These are phyloP conservation scores for Brachionus angularis DNA, from an alignment of 1,140 invertebrate species.

Conservation along the genomic window DNA sequence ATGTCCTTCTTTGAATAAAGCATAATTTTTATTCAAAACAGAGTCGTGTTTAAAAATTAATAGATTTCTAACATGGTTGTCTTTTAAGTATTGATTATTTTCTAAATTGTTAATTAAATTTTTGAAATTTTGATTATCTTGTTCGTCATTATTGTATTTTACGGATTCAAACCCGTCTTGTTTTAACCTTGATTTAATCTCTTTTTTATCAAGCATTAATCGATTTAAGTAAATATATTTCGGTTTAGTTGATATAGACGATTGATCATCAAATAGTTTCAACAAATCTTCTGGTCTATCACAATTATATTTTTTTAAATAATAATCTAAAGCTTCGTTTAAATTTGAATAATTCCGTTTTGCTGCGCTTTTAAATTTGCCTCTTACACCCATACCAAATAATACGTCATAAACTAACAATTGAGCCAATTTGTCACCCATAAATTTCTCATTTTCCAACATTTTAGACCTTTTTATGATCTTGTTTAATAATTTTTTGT, in stretches of 20 bases:
- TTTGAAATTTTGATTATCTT: not conserved
- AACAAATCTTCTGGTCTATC: slow-evolving; percentile 20
- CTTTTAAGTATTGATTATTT: slow-evolving; percentile 29
- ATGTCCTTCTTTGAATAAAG: slow-evolving; percentile 9
- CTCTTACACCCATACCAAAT: slow-evolving; percentile 41
- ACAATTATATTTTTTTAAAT: slow-evolving; percentile 24
- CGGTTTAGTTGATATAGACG: slow-evolving; percentile 1
- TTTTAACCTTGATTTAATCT: not conserved
- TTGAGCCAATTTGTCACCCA: slow-evolving; percentile 28
- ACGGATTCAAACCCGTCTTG: not conserved
- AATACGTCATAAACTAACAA: slow-evolving; percentile 43
- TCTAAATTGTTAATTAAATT: not conserved
- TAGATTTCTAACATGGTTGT: slow-evolving; percentile 38
- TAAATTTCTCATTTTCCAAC: slow-evolving; percentile 33
- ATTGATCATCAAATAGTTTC: slow-evolving; percentile 23
- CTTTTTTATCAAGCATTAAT: slow-evolving; percentile 11
- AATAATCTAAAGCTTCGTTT: slow-evolving; percentile 14
- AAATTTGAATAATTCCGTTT: slow-evolving; percentile 27
- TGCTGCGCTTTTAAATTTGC: slow-evolving; percentile 38
- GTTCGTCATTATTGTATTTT: not conserved
- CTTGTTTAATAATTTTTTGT: slow-evolving; percentile 32
- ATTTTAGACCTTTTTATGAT: slow-evolving; percentile 38
- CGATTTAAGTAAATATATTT: slow-evolving; percentile 38
- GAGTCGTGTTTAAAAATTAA: slow-evolving; percentile 24
- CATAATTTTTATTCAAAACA: slow-evolving; percentile 26